These are phyloP conservation scores for Martes flavigula DNA, from an alignment of 2,797 vertebrate genomes.

Conservation along the genomic window DNA sequence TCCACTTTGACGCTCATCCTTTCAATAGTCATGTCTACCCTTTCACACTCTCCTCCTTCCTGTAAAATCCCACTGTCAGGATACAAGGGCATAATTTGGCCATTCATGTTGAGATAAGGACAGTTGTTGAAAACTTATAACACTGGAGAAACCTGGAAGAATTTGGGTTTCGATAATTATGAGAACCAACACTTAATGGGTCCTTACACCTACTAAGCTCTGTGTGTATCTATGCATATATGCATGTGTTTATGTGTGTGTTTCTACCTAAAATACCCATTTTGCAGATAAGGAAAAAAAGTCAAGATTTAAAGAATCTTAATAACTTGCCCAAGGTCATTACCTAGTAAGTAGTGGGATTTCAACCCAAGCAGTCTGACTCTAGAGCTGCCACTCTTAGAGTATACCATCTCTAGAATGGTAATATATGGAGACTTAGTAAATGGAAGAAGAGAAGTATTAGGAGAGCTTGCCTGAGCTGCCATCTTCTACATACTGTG, in stretches of 20 bases:
- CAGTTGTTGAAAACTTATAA: neutral
- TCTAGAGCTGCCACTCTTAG: neutral
- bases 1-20: neutral
- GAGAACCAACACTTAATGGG: neutral
- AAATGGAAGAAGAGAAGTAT: neutral
- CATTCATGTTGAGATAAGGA: neutral
- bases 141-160: neutral
- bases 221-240: neutral
- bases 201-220: neutral
- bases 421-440: neutral
- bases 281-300: neutral
- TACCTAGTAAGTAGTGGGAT: neutral
- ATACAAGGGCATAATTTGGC: neutral
- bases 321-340: neutral
- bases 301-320: neutral
- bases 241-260: neutral
- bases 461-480: neutral
- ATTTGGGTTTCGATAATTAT: neutral
- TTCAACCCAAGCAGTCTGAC: neutral
- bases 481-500: accelerated
- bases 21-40: neutral
- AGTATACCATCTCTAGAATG: neutral
- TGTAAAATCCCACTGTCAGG: neutral
- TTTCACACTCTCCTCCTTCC: neutral
- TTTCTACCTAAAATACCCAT: neutral